These are phyloP conservation scores for Gadopsis marmoratus DNA, from an alignment of 2,797 vertebrate species.

Conservation along the genomic window DNA sequence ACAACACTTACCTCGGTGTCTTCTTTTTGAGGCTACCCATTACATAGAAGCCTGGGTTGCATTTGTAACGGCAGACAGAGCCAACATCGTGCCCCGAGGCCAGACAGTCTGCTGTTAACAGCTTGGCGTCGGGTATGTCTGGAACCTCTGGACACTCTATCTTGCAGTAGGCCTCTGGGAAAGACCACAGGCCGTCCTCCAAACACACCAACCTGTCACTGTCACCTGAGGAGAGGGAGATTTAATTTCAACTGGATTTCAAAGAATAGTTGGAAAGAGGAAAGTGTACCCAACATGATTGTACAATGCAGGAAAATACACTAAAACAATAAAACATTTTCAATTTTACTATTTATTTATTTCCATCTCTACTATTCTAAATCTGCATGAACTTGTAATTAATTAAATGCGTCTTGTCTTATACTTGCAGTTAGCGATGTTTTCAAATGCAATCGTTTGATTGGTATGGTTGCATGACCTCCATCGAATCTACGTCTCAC, in stretches of 20 bases:
- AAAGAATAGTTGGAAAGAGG: background rate
- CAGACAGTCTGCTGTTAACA: conserved; percentile 88
- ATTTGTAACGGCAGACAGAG: conserved; percentile 91
- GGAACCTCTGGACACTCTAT: conserved; percentile 89
- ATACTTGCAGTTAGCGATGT: background rate
- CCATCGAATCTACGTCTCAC: background rate
- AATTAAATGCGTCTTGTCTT: background rate
- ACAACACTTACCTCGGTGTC: conserved; percentile 85
- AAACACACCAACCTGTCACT: conserved; percentile 92
- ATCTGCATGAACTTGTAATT: background rate
- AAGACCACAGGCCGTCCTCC: conserved; percentile 95
- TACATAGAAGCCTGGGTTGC: conserved; percentile 92
- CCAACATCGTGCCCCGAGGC: conserved; percentile 90
- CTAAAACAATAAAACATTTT: background rate
- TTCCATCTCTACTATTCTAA: background rate
- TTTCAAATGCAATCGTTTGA: background rate
- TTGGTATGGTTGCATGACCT: background rate
- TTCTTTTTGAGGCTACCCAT: conserved; percentile 77
- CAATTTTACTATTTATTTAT: background rate
- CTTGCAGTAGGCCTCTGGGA: conserved; percentile 97
- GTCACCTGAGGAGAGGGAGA: conserved; percentile 81
- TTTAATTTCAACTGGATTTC: background rate
- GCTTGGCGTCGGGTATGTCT: conserved; percentile 82
- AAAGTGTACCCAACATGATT: background rate
- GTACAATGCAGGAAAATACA: background rate